Evolutionary conservation across 1,140 invertebrate species (phyloP).

Genomic region (Drosophila lacteicornis): DNA sequence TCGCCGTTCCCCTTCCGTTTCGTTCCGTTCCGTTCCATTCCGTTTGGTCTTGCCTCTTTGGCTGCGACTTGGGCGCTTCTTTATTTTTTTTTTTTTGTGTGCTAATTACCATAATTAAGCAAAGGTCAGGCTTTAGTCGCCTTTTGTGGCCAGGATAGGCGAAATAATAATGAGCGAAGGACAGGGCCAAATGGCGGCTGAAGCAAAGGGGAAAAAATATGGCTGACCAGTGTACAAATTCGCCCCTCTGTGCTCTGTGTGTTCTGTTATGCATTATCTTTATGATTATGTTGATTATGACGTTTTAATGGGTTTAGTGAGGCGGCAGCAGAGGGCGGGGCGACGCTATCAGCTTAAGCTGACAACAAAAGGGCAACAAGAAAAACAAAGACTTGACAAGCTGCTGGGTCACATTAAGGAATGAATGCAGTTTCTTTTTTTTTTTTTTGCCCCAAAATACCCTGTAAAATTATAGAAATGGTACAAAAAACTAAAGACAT

Average conservation of each 20-base stretch:
- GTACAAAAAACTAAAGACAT: constrained; percentile 3
- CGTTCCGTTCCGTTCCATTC: constrained; percentile 34
- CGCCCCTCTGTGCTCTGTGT: constrained; percentile 19
- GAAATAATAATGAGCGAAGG: constrained; percentile 72
- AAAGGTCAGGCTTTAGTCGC: constrained; percentile 81
- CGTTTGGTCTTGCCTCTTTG: constrained; percentile 70
- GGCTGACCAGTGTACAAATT: constrained; percentile 70
- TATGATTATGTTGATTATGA: constrained; percentile 82
- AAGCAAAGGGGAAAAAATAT: constrained; percentile 32
- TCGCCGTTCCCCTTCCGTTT: constrained; percentile 10
- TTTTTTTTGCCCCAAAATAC: constrained; percentile 4
- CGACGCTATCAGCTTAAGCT: constrained; percentile 40
- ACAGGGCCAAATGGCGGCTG: not conserved
- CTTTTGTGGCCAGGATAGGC: constrained; percentile 72
- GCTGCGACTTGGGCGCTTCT: constrained; percentile 28
- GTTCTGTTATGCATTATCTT: constrained; percentile 63
- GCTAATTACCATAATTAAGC: constrained; percentile 83
- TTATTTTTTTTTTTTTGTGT: constrained; percentile 50
- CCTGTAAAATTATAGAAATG: constrained; percentile 3
- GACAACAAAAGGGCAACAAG: constrained; percentile 36
- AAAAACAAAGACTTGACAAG: constrained; percentile 62
- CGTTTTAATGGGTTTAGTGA: constrained; percentile 80
- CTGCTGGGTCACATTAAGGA: constrained; percentile 58
- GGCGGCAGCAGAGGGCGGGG: constrained; percentile 26
- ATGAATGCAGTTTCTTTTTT: constrained; percentile 38